phyloP scores from a whole-genome alignment of 2,797 vertebrate genomes.

The Smutsia gigantea region DNA sequence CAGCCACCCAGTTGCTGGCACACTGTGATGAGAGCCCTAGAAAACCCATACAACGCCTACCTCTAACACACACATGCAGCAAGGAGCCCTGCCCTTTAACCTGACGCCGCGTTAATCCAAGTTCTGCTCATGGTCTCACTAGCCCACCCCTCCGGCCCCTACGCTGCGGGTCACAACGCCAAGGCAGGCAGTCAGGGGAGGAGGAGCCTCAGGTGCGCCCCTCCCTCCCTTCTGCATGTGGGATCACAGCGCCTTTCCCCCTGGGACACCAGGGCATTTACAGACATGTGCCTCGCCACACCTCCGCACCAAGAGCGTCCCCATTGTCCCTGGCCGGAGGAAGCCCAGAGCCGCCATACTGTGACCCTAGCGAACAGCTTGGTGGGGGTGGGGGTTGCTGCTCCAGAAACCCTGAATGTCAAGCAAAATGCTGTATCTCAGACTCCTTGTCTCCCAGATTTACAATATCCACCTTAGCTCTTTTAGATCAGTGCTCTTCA shows the following conservation, averaged over 20 bases:
- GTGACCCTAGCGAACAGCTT: background rate
- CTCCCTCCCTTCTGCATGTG: background rate
- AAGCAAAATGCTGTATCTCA: rapidly evolving
- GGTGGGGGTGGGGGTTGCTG: background rate
- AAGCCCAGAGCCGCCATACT: background rate
- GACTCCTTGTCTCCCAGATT: background rate
- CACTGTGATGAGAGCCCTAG: background rate
- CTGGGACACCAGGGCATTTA: rapidly evolving
- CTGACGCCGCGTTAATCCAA: too few relatives aligned
- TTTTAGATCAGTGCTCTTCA: background rate
- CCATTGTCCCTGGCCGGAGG: too few relatives aligned
- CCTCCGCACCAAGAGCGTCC: too few relatives aligned
- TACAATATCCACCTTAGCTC: background rate
- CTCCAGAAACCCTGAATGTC: background rate
- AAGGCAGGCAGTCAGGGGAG: background rate
- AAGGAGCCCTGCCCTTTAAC: background rate
- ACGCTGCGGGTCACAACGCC: rapidly evolving
- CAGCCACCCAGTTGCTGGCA: background rate
- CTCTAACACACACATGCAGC: background rate
- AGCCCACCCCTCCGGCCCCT: background rate
- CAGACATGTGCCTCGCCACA: background rate
- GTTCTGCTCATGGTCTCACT: background rate
- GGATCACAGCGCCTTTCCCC: background rate
- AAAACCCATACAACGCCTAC: background rate
- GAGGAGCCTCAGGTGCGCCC: background rate